Evolutionary conservation across 2,113 vertebrate genomes (phyloP), one percentile per base, ranked within the genome.

Genomic region (Argyrosomus japonicus): DNA sequence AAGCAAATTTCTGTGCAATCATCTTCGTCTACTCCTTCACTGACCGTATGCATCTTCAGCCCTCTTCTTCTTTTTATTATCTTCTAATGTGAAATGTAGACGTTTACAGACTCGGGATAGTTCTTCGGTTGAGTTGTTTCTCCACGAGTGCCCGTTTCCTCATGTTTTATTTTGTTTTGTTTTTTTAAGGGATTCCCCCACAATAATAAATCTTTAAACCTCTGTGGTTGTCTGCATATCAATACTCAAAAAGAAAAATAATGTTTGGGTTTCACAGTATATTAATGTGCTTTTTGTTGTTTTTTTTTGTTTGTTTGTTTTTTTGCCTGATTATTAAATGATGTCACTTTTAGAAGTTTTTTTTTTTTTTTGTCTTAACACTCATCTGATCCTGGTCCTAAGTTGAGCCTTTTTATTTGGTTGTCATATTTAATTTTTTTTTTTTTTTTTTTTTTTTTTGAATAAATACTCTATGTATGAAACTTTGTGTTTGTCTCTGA

Each of bases 161-260:
- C 72, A 48, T 0, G 45, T 79, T 40, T 40, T 40, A 8, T 40
- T 40, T 40, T 9, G 7, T 40, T 40, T 40, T 36, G 6, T 40
- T 36, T 36, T 36, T 36, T 36, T 50, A 60, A 80, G 56, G 58
- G 77, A 77, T 63, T 51, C 81, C 84, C 36, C 77, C 57, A 79
- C 71, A 68, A 56, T 62, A 76, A 91, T 72, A 82, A 73, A 88
- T 87, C 79, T 93, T 83, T 64, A 91, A 71, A 93, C 93, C 94
- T 95, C 90, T 92, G 94, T 91, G 90, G 92, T 93, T 91, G 95
- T 94, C 95, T 95, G 95, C 95, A 94, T 94, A 95, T 94, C 82
- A 78, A 78, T 88, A 78, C 90, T 75, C 36, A 64, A 60, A 68
- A 54, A 94, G 89, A 88, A 92, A 90, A 90, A 91, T 89, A 82